phyloP scores from a whole-genome alignment of 2,888 invertebrate genomes.

The Lobophora halterata region DNA sequence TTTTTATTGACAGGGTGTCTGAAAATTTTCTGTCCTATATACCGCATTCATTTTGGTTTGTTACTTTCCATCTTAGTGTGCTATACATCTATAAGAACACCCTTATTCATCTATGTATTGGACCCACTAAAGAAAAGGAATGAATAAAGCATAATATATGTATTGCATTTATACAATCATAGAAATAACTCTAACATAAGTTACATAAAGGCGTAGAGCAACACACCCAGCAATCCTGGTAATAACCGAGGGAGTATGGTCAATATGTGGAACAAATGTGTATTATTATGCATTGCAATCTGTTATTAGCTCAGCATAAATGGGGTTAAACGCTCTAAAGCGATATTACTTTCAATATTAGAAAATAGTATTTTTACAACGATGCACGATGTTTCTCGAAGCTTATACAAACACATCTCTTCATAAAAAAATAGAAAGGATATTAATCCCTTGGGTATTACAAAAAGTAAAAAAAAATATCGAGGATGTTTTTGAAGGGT shows the following conservation, averaged over 20 bases:
- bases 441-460: no score
- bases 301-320: conserved; percentile 8
- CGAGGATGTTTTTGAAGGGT: conserved; percentile 13
- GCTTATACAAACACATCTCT: no score
- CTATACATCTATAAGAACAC: no score
- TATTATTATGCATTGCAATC: conserved; percentile 12
- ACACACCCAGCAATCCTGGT: conserved; percentile 39
- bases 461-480: conserved; percentile 6
- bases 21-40: no score
- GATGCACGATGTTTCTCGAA: not conserved
- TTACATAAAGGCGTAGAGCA: conserved; percentile 25
- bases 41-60: no score
- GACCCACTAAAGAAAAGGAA: no score
- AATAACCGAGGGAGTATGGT: conserved; percentile 39
- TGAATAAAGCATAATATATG: not conserved
- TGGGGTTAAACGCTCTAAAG: conserved; percentile 11
- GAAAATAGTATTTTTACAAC: not conserved
- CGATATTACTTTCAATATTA: not conserved
- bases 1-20: no score
- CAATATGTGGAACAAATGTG: conserved; percentile 36
- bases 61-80: no score
- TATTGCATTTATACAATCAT: conserved; percentile 3
- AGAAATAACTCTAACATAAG: conserved; percentile 15
- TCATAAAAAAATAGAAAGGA: no score
- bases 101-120: no score